Evolutionary conservation across 1,140 invertebrate species (phyloP), one percentile per base, ranked within the genome.

Genomic region (Stegodyphus dumicola): DNA sequence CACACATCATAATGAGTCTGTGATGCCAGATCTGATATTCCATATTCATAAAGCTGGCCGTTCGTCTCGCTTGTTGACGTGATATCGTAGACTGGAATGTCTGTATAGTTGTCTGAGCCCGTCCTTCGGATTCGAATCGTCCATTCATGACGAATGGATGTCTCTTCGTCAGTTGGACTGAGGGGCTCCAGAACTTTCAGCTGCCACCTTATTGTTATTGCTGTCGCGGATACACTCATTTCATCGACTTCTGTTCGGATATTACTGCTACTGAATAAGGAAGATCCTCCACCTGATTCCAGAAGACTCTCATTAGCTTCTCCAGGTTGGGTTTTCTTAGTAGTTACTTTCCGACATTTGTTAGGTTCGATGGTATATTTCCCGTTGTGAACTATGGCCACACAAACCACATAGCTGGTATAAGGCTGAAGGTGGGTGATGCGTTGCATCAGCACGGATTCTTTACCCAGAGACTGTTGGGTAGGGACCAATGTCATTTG

Each of bases 21-120:
- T 6, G 84, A 56, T 13, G 65, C 51, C 15, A 86, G 49, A 11
- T 86, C 74, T 7, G 54, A 13, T 15, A 86, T n/a, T 15, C 33
- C 73, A 48, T 77, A 86, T 49, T 86, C 84, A 15, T 85, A 85
- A 6, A 54, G 9, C 53, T 85, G 81, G 6, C 64, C 81, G 4
- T 85, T 70, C 6, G 64, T 60, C 17, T 85, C 73, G 5, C 10
- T 7, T 5, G 51, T 33, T 13, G n/a, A 48, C 6, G 81, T 85
- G 53, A 85, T 85, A 54, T 85, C 81, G 10, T 85, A 85, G 11
- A 85, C 81, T 10, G 81, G 81, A 11, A 85, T 75, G 18, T 85
- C 71, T 7, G 81, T 77, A 9, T 66, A 85, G 53, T 76, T 67
- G 52, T 85, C 73, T 10, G 73, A 67, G 10, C 74, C 81, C 5